phyloP scores from a whole-genome alignment of 2,797 vertebrate species.

The Lateolabrax maculatus region DNA sequence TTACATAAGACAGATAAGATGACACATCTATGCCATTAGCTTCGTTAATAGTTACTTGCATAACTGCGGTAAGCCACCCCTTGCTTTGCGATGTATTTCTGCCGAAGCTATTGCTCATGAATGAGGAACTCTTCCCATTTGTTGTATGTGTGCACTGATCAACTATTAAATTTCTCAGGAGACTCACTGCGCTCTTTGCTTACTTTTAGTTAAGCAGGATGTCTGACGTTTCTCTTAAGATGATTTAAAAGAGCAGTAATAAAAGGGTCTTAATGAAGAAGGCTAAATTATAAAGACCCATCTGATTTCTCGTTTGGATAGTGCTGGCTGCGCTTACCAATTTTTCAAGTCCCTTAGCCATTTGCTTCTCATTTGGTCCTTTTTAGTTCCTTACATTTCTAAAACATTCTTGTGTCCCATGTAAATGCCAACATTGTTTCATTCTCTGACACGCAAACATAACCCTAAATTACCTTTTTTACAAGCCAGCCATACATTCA shows the following conservation, averaged over 20 bases:
- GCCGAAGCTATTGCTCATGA: too few species aligned
- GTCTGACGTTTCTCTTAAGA: neutral
- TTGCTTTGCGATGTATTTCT: conserved; percentile 8
- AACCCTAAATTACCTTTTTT: neutral
- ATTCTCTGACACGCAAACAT: neutral
- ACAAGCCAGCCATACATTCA: neutral
- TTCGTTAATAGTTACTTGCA: neutral
- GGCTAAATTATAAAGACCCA: neutral
- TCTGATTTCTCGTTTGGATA: neutral
- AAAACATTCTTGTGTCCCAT: neutral
- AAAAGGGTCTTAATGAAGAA: neutral
- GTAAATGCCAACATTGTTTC: neutral
- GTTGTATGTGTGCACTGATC: too few species aligned
- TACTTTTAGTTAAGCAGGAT: neutral
- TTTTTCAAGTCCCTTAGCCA: neutral
- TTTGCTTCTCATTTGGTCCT: neutral
- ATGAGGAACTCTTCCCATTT: too few species aligned
- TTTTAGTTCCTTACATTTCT: neutral
- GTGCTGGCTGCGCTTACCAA: neutral
- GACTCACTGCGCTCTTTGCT: neutral
- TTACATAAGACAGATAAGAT: conserved; percentile 4
- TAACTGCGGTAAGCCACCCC: neutral
- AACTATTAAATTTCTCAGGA: too few species aligned
- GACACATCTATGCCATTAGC: neutral
- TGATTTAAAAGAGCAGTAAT: neutral